phyloP scores from a whole-genome alignment of 2,888 invertebrate species.

The Drosophila planitibia region DNA sequence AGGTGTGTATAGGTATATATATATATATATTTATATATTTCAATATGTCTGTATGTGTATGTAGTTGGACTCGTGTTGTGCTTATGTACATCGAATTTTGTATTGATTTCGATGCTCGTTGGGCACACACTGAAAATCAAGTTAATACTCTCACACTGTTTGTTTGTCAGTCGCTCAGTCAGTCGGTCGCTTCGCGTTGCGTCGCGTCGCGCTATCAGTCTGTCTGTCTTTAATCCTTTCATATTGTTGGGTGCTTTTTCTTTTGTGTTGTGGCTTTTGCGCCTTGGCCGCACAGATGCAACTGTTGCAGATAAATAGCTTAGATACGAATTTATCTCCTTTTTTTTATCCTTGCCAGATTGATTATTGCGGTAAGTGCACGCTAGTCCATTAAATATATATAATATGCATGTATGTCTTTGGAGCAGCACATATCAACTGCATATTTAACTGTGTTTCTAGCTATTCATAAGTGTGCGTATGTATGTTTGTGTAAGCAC shows the following conservation, averaged over 20 bases:
- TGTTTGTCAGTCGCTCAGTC: constrained; percentile 43
- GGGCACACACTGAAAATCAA: constrained; percentile 33
- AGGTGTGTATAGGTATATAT: constrained; percentile 10
- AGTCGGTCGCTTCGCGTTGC: constrained; percentile 11
- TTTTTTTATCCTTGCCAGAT: neutral
- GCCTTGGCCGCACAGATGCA: constrained; percentile 1
- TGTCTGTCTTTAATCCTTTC: constrained; percentile 48
- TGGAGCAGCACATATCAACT: constrained; percentile 19
- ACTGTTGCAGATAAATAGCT: constrained; percentile 3
- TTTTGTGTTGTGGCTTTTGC: neutral
- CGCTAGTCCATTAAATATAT: constrained; percentile 7
- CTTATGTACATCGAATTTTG: constrained; percentile 26
- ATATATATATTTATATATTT: neutral
- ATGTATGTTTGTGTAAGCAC: constrained; percentile 17
- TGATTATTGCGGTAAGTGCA: neutral
- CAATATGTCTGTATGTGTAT: neutral
- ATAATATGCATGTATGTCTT: constrained; percentile 2
- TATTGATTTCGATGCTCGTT: constrained; percentile 31
- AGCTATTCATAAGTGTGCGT: neutral
- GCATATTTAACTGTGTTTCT: constrained; percentile 20
- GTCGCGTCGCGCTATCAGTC: constrained; percentile 48
- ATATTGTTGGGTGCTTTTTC: constrained; percentile 19
- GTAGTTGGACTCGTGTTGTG: constrained; percentile 22
- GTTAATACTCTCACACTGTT: constrained; percentile 41
- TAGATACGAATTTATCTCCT: neutral